Conservation (phyloP, 2,797 vertebrate genomes). For the Anniella stebbinsi region DNA sequence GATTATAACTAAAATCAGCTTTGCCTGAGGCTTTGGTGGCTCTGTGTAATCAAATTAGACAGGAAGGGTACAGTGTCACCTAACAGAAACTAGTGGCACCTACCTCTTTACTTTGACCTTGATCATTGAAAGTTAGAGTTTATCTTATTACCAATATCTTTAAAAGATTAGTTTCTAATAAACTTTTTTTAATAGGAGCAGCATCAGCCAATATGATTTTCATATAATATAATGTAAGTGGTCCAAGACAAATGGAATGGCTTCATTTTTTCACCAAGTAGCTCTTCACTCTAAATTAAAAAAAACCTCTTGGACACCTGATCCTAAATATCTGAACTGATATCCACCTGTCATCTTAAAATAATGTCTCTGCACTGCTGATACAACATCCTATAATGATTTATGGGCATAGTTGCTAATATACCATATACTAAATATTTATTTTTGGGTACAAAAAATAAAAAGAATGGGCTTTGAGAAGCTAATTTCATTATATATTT, state of each 20-base stretch:
- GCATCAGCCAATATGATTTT: slow-evolving; percentile 27
- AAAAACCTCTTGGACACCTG: background rate
- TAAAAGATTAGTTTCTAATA: slow-evolving; percentile 70
- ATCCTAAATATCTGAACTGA: background rate
- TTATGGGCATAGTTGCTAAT: background rate
- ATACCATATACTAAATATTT: background rate
- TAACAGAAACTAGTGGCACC: slow-evolving; percentile 83
- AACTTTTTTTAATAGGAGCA: slow-evolving; percentile 52
- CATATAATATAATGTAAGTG: background rate
- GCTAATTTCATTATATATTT: background rate
- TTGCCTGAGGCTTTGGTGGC: slow-evolving; percentile 80
- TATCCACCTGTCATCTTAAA: background rate
- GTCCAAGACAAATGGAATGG: slow-evolving; percentile 29
- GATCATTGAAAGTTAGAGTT: slow-evolving; percentile 74
- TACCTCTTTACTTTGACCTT: slow-evolving; percentile 78
- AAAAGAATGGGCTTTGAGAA: background rate
- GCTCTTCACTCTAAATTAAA: background rate
- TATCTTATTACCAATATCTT: slow-evolving; percentile 74
- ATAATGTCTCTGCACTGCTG: background rate
- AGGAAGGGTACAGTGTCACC: slow-evolving; percentile 84
- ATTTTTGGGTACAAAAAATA: background rate
- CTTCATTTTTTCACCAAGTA: accelerated
- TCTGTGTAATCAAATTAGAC: slow-evolving; percentile 86
- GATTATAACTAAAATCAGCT: slow-evolving; percentile 87
- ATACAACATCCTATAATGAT: background rate